Percentiles rank a stretch among this genome's conserved stretches.
These are phyloP conservation scores for Trilocha varians DNA, from an alignment of 2,888 invertebrate species.

Conservation along the genomic window DNA sequence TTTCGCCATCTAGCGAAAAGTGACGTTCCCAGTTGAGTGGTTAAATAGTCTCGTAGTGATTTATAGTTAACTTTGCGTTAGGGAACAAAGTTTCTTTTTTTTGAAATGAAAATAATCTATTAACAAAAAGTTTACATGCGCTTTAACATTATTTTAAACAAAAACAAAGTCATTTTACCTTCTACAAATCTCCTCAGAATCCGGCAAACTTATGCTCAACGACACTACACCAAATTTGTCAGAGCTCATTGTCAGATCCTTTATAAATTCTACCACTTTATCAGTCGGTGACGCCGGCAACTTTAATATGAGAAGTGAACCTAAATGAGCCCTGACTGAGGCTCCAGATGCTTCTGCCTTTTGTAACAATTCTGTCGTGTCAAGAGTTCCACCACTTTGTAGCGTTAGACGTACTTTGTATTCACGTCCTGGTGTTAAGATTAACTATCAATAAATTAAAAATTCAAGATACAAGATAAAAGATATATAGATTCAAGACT, in stretches of 20 bases:
- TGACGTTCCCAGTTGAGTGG: too few species aligned
- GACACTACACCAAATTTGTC: slow-evolving; percentile 36
- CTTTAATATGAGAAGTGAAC: slow-evolving; percentile 43
- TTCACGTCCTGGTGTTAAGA: slow-evolving; percentile 27
- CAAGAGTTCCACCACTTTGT: slow-evolving; percentile 20
- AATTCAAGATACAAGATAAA: too few species aligned
- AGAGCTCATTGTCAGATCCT: slow-evolving; percentile 29
- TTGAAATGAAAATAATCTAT: too few species aligned
- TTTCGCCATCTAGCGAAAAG: too few species aligned
- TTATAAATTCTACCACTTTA: slow-evolving; percentile 33
- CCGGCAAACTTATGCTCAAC: slow-evolving; percentile 46
- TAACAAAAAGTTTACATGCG: too few species aligned
- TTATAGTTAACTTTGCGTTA: too few species aligned
- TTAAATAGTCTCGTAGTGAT: too few species aligned
- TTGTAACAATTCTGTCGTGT: slow-evolving; percentile 23
- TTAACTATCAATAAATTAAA: too few species aligned
- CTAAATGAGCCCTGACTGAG: slow-evolving; percentile 41
- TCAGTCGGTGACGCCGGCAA: slow-evolving; percentile 42
- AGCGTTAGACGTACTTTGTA: slow-evolving; percentile 43
- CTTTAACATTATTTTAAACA: neutral
- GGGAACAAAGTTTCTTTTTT: too few species aligned
- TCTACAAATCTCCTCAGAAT: slow-evolving; percentile 49
- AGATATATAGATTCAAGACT: too few species aligned
- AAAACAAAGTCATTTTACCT: slow-evolving; percentile 41
- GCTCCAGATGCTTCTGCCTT: slow-evolving; percentile 31